Evolutionary conservation across 2,113 vertebrate genomes (phyloP).

Genomic region (Gila orcuttii): DNA sequence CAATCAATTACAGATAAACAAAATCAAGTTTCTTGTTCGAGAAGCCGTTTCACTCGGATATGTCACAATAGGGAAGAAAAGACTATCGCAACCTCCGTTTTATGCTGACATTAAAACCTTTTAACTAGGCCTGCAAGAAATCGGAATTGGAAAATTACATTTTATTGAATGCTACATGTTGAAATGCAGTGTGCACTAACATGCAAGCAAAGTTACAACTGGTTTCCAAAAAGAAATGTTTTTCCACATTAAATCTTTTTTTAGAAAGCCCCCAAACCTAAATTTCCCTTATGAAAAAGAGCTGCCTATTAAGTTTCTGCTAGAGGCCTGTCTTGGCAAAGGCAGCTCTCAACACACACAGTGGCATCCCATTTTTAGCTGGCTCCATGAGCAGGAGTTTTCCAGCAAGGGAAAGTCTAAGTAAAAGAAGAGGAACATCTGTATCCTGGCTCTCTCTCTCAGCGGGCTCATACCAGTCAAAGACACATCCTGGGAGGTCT

Average conservation of each 20-base stretch:
- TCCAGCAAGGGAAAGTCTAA: neutral
- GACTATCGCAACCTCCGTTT: neutral
- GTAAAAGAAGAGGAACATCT: slow-evolving; percentile 34
- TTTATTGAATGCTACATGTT: neutral
- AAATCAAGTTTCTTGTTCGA: too few species aligned
- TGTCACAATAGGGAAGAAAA: too few species aligned
- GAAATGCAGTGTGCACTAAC: neutral
- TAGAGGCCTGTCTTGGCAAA: neutral
- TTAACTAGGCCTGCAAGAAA: neutral
- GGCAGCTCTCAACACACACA: neutral
- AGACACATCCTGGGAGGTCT: slow-evolving; percentile 21
- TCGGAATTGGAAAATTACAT: neutral
- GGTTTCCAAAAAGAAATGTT: neutral
- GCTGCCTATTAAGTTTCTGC: neutral
- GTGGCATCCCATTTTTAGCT: slow-evolving; percentile 16
- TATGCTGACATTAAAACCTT: neutral
- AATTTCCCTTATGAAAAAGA: neutral
- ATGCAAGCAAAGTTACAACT: neutral
- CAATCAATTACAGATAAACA: too few species aligned
- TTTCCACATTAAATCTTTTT: slow-evolving; percentile 10
- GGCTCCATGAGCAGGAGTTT: neutral
- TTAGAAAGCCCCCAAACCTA: neutral
- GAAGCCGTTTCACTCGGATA: too few species aligned
- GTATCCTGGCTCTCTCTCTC: slow-evolving; percentile 19
- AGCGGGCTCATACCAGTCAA: neutral